Conservation (phyloP, 2,113 vertebrate species). For the Pardalotus punctatus region DNA sequence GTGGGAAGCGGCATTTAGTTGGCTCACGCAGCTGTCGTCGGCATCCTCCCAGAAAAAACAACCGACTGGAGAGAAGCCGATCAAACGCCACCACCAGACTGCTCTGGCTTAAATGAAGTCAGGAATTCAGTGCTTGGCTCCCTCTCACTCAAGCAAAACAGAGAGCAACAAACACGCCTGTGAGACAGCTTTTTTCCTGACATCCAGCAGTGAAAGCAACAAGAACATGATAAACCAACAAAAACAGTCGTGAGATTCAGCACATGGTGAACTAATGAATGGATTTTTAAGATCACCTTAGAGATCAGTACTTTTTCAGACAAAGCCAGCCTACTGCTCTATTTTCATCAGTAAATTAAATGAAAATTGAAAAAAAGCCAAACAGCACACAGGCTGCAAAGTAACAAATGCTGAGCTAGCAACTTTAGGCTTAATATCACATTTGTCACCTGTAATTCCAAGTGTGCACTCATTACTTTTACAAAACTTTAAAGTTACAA, state of each 20-base stretch:
- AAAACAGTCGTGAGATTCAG: background rate
- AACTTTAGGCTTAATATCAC: background rate
- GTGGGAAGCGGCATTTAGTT: background rate
- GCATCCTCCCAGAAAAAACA: conserved; percentile 1
- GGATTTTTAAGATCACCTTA: background rate
- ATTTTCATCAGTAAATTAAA: background rate
- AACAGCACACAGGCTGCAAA: background rate
- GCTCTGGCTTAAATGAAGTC: background rate
- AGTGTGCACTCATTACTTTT: background rate
- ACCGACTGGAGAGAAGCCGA: background rate
- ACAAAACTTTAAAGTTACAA: background rate
- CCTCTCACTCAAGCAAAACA: background rate
- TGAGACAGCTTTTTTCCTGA: background rate
- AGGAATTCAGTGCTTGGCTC: background rate
- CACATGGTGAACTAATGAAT: background rate
- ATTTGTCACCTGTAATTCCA: background rate
- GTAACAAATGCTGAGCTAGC: background rate
- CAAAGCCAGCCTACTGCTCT: background rate
- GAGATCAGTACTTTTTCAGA: background rate
- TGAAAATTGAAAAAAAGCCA: background rate
- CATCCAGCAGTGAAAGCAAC: background rate
- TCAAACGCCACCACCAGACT: background rate
- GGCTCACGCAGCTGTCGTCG: background rate
- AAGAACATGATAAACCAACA: background rate
- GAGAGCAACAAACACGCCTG: background rate